Conservation (phyloP, 1,140 invertebrate species). For the Meloidogyne chitwoodi region DNA sequence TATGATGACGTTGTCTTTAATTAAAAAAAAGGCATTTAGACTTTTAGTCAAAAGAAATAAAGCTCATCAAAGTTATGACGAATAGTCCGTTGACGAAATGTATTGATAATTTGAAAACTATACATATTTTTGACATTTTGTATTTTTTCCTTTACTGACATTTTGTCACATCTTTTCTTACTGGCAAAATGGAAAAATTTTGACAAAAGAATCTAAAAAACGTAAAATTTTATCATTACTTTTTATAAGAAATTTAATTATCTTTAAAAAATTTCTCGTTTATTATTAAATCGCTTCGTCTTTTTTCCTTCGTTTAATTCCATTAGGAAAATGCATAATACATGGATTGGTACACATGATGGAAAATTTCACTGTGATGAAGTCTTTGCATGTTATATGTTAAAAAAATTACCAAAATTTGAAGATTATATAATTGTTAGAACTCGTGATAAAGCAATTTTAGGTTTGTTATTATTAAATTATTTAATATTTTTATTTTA, state of each 20-base stretch:
- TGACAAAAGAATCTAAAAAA: no score
- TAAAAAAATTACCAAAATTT: slow-evolving; percentile 77
- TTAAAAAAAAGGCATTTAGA: neutral
- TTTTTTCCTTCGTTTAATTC: neutral
- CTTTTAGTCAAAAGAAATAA: no score
- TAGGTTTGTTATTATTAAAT: slow-evolving; percentile 7
- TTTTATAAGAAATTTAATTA: neutral
- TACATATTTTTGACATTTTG: no score
- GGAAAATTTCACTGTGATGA: slow-evolving; percentile 90
- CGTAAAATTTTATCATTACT: no score
- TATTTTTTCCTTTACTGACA: no score
- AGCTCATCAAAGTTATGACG: no score
- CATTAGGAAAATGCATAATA: neutral
- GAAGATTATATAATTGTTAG: slow-evolving; percentile 77
- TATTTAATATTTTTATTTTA: slow-evolving; percentile 65
- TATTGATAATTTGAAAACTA: no score
- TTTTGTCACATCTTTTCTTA: no score
- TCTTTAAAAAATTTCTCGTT: neutral
- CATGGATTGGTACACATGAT: slow-evolving; percentile 66
- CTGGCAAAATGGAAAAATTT: no score
- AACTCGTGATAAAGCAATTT: slow-evolving; percentile 41
- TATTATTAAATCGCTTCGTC: neutral
- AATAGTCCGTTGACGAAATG: no score
- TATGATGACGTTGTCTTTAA: neutral
- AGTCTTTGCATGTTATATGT: slow-evolving; percentile 82